Conservation (phyloP, 2,797 vertebrate species). For the Melanotaenia nigrans region DNA sequence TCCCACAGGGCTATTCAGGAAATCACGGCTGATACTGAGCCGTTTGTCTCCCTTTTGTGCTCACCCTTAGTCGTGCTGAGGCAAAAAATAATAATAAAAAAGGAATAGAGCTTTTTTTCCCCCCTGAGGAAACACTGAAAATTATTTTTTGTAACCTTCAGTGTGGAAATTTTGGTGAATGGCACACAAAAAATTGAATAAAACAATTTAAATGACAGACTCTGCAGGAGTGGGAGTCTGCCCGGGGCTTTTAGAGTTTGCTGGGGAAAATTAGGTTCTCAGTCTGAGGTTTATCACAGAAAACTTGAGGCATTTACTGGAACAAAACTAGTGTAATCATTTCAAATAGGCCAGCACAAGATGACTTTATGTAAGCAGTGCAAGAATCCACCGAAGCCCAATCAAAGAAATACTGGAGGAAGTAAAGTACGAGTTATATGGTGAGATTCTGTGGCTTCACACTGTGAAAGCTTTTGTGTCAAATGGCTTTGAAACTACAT, state of each 20-base stretch:
- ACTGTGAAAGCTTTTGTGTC: conserved; percentile 51
- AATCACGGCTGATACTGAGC: conserved; percentile 79
- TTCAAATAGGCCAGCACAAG: conserved; percentile 61
- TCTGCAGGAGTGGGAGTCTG: conserved; percentile 58
- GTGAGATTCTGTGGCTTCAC: conserved; percentile 45
- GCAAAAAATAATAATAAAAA: conserved; percentile 30
- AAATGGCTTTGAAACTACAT: conserved; percentile 58
- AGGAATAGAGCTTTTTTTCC: conserved; percentile 17
- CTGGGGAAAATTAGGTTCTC: conserved; percentile 69
- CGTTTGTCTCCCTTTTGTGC: conserved; percentile 77
- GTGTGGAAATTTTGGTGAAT: conserved; percentile 70
- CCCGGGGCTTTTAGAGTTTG: conserved; percentile 71
- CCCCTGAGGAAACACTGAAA: conserved; percentile 63
- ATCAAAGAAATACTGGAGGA: conserved; percentile 58
- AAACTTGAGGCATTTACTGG: conserved; percentile 67
- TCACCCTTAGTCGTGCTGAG: conserved; percentile 46
- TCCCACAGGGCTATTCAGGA: conserved; percentile 82
- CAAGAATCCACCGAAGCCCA: conserved; percentile 52
- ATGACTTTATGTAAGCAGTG: conserved; percentile 53
- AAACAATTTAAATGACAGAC: conserved; percentile 70
- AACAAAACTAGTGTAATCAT: conserved; percentile 70
- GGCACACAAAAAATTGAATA: conserved; percentile 70
- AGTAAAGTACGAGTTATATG: conserved; percentile 39
- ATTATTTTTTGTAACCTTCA: conserved; percentile 75
- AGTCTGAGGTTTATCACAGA: conserved; percentile 69